Conservation (phyloP, 2,888 invertebrate species). For the Chymomyza procnemis region DNA sequence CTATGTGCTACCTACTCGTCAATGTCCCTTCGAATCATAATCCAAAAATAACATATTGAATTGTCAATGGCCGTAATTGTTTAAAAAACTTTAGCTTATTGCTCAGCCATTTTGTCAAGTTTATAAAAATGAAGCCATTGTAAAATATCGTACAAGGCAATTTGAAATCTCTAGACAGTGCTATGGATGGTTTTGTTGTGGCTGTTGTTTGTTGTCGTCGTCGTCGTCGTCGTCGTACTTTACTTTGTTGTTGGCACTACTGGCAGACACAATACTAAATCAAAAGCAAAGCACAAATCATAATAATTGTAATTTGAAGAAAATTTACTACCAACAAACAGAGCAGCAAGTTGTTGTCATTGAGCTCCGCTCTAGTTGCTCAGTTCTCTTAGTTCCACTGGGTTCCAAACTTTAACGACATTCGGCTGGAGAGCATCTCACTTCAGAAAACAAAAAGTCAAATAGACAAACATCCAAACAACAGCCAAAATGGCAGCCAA, state of each 20-base stretch:
- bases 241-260: conserved; percentile 20
- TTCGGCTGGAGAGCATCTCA: conserved; percentile 24
- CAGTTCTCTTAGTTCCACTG: conserved; percentile 42
- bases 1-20: not conserved
- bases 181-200: not conserved
- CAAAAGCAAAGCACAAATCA: conserved; percentile 69
- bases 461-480: conserved; percentile 15
- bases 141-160: conserved; percentile 41
- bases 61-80: conserved; percentile 1
- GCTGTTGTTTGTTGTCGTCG: not conserved
- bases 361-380: conserved; percentile 20
- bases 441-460: conserved; percentile 60
- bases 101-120: conserved; percentile 24
- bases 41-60: not conserved
- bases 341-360: conserved; percentile 22
- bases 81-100: not conserved
- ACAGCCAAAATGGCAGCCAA: conserved; percentile 34
- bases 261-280: conserved; percentile 57
- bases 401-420: conserved; percentile 3
- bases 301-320: conserved; percentile 74
- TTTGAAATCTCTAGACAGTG: not conserved
- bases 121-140: conserved; percentile 60
- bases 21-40: not conserved
- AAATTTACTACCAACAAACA: conserved; percentile 68
- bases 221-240: not conserved